phyloP scores from a whole-genome alignment of 2,113 vertebrate genomes.

The Pongo abelii region DNA sequence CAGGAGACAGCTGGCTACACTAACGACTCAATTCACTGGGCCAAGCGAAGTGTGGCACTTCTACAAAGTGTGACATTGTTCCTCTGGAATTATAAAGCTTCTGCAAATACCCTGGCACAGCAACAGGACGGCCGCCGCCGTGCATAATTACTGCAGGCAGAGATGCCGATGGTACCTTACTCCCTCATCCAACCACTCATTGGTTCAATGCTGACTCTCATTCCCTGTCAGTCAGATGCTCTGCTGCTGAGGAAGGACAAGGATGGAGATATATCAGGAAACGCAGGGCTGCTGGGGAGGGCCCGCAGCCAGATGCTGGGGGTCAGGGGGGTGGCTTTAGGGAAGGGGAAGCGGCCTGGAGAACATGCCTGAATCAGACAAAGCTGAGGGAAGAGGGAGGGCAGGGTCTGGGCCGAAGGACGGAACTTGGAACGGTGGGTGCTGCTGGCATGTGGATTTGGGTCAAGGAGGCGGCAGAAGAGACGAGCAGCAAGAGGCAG shows the following conservation, averaged over 20 bases:
- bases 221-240: accelerated
- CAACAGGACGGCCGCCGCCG: accelerated
- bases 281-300: not conserved
- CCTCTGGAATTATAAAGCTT: not conserved
- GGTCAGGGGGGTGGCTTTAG: accelerated
- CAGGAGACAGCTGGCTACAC: not conserved
- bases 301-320: not conserved
- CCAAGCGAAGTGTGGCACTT: accelerated
- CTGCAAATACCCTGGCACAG: not conserved
- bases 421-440: accelerated
- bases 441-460: accelerated
- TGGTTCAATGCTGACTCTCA: not conserved
- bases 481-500: not conserved
- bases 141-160: accelerated
- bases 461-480: not conserved
- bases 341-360: not conserved
- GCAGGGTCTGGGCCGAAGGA: not conserved
- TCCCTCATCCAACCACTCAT: not conserved
- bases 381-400: not conserved
- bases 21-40: not conserved
- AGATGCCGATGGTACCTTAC: too few relatives aligned
- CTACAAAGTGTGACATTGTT: not conserved
- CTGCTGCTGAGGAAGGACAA: too few relatives aligned
- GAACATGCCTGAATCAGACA: not conserved
- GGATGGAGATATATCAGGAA: not conserved